phyloP scores from a whole-genome alignment of 2,888 invertebrate genomes.

The Callyntrura guangdongensis region DNA sequence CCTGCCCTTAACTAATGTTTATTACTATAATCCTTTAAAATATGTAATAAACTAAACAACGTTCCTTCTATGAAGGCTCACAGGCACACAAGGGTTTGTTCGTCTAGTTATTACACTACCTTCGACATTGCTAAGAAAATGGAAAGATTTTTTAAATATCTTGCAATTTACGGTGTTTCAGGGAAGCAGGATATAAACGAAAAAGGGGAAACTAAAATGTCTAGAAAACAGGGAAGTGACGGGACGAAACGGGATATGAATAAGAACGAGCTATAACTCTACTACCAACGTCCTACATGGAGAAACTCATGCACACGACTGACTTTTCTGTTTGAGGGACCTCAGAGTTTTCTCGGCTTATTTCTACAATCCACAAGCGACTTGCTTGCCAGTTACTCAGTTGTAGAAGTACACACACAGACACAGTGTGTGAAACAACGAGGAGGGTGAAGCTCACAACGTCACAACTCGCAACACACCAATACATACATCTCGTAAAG shows the following conservation, averaged over 20 bases:
- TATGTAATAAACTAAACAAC: too few relatives aligned
- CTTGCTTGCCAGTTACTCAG: neutral
- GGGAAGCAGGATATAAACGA: conserved; percentile 9
- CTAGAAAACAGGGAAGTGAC: conserved; percentile 61
- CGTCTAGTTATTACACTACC: neutral
- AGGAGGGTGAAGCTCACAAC: neutral
- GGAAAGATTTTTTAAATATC: neutral
- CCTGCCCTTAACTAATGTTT: too few relatives aligned
- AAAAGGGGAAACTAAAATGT: conserved; percentile 63
- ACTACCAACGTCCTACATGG: conserved; percentile 80
- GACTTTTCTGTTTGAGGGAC: conserved; percentile 23
- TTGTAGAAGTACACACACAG: too few relatives aligned
- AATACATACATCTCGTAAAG: too few relatives aligned
- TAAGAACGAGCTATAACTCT: conserved; percentile 75
- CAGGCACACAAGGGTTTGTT: conserved; percentile 11
- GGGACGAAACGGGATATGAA: conserved; percentile 73
- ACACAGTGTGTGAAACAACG: neutral
- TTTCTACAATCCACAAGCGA: neutral
- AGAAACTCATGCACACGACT: conserved; percentile 82
- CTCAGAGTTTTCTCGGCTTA: conserved; percentile 51
- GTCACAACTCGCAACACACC: neutral
- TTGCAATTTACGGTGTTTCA: too few relatives aligned
- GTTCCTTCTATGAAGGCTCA: too few relatives aligned
- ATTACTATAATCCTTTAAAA: too few relatives aligned
- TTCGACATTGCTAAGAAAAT: neutral